Conservation (phyloP, 2,888 invertebrate genomes). For the Ennomos erosarius region DNA sequence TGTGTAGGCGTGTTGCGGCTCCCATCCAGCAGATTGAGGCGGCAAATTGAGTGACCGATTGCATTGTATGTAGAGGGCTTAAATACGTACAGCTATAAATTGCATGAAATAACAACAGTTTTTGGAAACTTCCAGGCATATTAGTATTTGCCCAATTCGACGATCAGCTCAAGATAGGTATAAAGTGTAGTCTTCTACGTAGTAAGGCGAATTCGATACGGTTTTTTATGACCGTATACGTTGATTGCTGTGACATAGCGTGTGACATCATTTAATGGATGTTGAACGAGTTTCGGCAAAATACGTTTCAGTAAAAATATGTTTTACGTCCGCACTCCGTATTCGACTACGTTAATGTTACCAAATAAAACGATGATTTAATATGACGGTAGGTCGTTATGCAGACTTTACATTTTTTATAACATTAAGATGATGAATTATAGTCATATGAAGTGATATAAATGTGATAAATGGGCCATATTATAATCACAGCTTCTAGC, state of each 20-base stretch:
- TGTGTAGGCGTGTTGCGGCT: too few species aligned
- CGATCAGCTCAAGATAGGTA: too few species aligned
- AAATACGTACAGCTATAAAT: too few species aligned
- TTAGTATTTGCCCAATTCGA: too few species aligned
- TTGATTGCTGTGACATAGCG: conserved; percentile 14
- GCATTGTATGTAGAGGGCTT: too few species aligned
- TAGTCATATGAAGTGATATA: conserved; percentile 22
- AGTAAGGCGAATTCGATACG: conserved; percentile 18
- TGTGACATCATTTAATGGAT: conserved; percentile 19
- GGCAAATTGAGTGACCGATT: too few species aligned
- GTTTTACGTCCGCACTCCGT: too few species aligned
- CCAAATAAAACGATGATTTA: conserved; percentile 25
- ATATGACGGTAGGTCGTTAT: conserved; percentile 20
- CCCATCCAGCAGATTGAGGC: too few species aligned
- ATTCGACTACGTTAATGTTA: neutral
- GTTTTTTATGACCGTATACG: conserved; percentile 20
- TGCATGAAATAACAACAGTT: too few species aligned
- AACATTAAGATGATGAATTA: conserved; percentile 18
- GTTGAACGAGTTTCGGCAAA: conserved; percentile 1
- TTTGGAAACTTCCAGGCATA: too few species aligned
- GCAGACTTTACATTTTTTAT: conserved; percentile 25
- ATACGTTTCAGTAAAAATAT: conserved; percentile 7
- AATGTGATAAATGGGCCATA: conserved; percentile 23
- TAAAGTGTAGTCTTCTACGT: conserved; percentile 1
- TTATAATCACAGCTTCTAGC: conserved; percentile 21